Evolutionary conservation across 1,140 invertebrate genomes (phyloP).

Genomic region (Pseudachorutes palmiensis): DNA sequence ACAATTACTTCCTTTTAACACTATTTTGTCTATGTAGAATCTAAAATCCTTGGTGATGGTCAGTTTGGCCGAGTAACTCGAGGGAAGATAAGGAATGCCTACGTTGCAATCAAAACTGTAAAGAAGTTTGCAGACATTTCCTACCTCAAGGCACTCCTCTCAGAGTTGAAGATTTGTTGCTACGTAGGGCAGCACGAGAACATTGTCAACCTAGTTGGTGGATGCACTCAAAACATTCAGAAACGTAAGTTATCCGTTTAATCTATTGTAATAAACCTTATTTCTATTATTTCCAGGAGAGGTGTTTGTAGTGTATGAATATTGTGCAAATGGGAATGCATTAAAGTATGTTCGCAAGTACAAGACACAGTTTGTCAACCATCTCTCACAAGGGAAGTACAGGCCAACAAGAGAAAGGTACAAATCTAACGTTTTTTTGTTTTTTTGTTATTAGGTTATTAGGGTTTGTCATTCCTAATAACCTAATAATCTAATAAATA

Average conservation of each 20-base stretch:
- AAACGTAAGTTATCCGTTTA: constrained; percentile 8
- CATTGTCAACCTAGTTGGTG: constrained; percentile 13
- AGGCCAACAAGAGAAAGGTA: neutral
- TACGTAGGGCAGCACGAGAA: constrained; percentile 12
- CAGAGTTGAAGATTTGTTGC: constrained; percentile 9
- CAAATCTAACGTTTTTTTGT: neutral
- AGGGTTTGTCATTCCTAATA: neutral
- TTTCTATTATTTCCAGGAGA: no score
- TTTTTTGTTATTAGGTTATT: neutral
- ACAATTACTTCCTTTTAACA: neutral
- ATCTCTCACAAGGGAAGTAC: neutral
- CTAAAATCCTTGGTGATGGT: constrained; percentile 5
- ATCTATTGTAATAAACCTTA: no score
- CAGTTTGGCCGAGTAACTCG: constrained; percentile 11
- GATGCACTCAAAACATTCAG: constrained; percentile 5
- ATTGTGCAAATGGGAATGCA: neutral
- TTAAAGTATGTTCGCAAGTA: neutral
- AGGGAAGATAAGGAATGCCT: neutral
- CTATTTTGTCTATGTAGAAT: constrained; percentile 4
- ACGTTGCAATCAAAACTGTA: constrained; percentile 14
- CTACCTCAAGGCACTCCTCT: constrained; percentile 9
- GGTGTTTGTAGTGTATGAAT: constrained; percentile 6
- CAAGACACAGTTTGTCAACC: neutral
- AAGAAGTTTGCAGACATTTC: constrained; percentile 7
- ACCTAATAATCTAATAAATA: no score